phyloP scores from a whole-genome alignment of 1,140 invertebrate genomes.

The Pseudobourletiella spinata region DNA sequence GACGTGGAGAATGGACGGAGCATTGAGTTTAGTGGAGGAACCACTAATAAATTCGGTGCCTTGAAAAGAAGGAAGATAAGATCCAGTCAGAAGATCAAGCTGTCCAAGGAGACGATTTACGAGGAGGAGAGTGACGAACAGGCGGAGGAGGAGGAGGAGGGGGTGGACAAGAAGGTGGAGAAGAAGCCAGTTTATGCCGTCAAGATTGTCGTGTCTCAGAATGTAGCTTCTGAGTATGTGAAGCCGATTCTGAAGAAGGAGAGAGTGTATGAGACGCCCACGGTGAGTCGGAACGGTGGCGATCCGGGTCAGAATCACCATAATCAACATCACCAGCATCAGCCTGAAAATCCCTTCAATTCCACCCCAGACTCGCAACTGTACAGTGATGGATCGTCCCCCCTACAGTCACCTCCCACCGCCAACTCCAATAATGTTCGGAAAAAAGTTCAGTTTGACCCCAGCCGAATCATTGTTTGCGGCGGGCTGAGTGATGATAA shows the following conservation, averaged over 20 bases:
- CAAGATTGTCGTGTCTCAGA: conserved; percentile 32
- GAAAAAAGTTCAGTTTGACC: conserved; percentile 36
- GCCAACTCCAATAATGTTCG: too few relatives aligned
- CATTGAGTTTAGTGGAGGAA: too few relatives aligned
- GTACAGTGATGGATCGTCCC: neutral
- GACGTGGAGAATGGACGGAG: too few relatives aligned
- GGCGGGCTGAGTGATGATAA: conserved; percentile 22
- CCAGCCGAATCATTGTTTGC: conserved; percentile 21
- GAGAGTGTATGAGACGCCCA: conserved; percentile 21
- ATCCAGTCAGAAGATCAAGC: too few relatives aligned
- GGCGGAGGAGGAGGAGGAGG: too few relatives aligned
- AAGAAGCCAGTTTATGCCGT: conserved; percentile 26
- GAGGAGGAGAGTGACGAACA: conserved; percentile 27
- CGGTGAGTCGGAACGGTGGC: too few relatives aligned
- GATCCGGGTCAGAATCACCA: too few relatives aligned
- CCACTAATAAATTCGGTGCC: too few relatives aligned
- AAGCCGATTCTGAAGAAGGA: conserved; percentile 35
- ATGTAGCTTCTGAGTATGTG: conserved; percentile 17
- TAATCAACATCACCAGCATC: neutral
- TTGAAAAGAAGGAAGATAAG: too few relatives aligned
- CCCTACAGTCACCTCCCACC: too few relatives aligned
- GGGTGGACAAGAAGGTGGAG: too few relatives aligned
- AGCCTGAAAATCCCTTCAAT: neutral
- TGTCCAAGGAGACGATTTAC: conserved; percentile 33
- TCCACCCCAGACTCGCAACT: neutral